Percentiles rank a stretch among this genome's conserved stretches.
Conservation (phyloP, 2,113 vertebrate genomes). For the Machaerirhynchus nigripectus region DNA sequence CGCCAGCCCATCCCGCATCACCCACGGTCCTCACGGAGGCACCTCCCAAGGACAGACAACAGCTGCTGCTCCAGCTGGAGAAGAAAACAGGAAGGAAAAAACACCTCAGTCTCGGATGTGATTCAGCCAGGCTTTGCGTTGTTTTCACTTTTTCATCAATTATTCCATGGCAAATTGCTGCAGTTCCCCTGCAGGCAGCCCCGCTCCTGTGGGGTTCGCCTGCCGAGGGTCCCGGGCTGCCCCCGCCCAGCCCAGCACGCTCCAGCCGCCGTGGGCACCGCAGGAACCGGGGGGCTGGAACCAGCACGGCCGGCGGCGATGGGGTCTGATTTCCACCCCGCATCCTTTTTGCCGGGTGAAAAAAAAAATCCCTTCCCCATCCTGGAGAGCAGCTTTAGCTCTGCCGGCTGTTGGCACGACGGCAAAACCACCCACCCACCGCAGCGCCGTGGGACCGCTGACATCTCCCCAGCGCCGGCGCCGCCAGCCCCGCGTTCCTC, state of each 20-base stretch:
- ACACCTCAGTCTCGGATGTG: neutral
- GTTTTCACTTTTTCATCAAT: neutral
- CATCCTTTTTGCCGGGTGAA: neutral
- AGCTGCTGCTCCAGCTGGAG: neutral
- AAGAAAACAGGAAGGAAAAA: neutral
- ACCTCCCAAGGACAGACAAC: rapidly evolving
- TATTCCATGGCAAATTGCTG: neutral
- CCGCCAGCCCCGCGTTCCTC: neutral
- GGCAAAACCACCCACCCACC: neutral
- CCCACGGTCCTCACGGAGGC: rapidly evolving
- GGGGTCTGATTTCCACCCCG: neutral
- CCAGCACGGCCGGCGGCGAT: neutral
- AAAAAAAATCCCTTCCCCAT: neutral
- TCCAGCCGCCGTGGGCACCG: neutral
- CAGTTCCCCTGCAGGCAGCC: neutral
- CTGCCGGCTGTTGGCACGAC: neutral
- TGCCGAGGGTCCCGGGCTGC: neutral
- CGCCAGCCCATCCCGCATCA: neutral
- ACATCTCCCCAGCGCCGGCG: neutral
- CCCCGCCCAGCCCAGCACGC: neutral
- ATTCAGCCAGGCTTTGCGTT: neutral
- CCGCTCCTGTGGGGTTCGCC: neutral
- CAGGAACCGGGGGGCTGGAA: neutral
- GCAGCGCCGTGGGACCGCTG: neutral
- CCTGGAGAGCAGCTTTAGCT: neutral